These are phyloP conservation scores for Berghia stephanieae DNA, from an alignment of 1,140 invertebrate species.

Conservation along the genomic window DNA sequence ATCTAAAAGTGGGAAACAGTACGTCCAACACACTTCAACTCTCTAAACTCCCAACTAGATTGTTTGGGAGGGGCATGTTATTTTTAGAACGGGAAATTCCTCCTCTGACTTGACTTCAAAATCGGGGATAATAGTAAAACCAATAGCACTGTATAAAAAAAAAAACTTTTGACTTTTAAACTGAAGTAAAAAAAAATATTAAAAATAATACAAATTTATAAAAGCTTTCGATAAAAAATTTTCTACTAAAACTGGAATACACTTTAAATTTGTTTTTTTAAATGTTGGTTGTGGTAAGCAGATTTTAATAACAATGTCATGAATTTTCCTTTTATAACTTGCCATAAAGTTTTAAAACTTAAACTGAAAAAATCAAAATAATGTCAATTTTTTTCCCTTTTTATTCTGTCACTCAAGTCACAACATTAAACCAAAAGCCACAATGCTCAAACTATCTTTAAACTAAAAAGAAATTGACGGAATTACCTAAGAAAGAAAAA, in stretches of 20 bases:
- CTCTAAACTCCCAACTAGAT: too few relatives aligned
- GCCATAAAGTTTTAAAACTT: too few relatives aligned
- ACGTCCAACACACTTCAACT: too few relatives aligned
- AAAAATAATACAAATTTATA: not conserved
- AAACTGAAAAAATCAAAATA: not conserved
- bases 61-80: too few relatives aligned
- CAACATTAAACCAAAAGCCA: too few relatives aligned
- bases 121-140: not conserved
- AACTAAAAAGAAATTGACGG: too few relatives aligned
- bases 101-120: not conserved
- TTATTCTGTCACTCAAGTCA: not conserved
- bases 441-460: too few relatives aligned
- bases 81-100: not conserved
- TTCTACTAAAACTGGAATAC: not conserved
- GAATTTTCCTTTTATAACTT: not conserved
- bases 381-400: not conserved
- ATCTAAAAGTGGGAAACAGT: too few relatives aligned
- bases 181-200: not conserved
- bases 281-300: not conserved
- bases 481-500: too few relatives aligned
- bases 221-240: not conserved
- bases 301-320: not conserved
- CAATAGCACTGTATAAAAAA: too few relatives aligned
- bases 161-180: not conserved
- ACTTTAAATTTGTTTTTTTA: not conserved